Evolutionary conservation across 2,888 invertebrate genomes (phyloP).

Genomic region (Scotopteryx bipunctaria): DNA sequence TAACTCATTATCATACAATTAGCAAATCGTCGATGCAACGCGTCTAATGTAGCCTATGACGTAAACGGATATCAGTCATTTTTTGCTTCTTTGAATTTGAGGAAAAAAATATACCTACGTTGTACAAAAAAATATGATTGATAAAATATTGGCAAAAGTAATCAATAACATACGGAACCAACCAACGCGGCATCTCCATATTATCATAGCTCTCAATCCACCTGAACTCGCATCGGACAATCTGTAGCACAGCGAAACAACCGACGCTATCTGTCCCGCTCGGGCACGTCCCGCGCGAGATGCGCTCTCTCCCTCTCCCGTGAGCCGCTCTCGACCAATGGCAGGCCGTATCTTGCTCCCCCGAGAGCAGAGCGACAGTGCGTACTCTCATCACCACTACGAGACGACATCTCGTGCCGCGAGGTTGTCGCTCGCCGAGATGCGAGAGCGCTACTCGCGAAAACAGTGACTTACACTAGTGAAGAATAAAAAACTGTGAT

Average conservation of each 20-base stretch:
- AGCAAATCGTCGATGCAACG: slow-evolving; percentile 34
- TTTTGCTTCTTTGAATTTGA: too few relatives aligned
- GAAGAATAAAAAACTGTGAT: slow-evolving; percentile 69
- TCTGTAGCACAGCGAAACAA: slow-evolving; percentile 74
- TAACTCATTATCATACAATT: slow-evolving; percentile 39
- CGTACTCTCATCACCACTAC: slow-evolving; percentile 80
- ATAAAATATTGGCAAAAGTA: slow-evolving; percentile 15
- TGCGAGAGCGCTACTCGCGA: slow-evolving; percentile 57
- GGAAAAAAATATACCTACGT: neutral
- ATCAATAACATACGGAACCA: slow-evolving; percentile 35
- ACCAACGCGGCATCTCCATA: slow-evolving; percentile 70
- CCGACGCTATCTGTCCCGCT: slow-evolving; percentile 70
- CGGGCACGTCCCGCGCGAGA: slow-evolving; percentile 62
- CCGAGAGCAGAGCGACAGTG: slow-evolving; percentile 83
- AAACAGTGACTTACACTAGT: slow-evolving; percentile 65
- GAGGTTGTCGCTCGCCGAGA: slow-evolving; percentile 77
- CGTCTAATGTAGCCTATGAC: slow-evolving; percentile 23
- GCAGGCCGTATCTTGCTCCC: slow-evolving; percentile 81
- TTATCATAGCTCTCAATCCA: slow-evolving; percentile 76
- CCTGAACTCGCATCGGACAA: slow-evolving; percentile 74
- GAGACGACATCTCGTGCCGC: slow-evolving; percentile 80
- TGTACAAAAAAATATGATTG: neutral
- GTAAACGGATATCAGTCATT: slow-evolving; percentile 19
- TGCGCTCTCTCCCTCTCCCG: slow-evolving; percentile 76
- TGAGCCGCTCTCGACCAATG: slow-evolving; percentile 77